These are phyloP conservation scores for Sarcophaga peregrina DNA, from an alignment of 1,140 invertebrate genomes.

Conservation along the genomic window DNA sequence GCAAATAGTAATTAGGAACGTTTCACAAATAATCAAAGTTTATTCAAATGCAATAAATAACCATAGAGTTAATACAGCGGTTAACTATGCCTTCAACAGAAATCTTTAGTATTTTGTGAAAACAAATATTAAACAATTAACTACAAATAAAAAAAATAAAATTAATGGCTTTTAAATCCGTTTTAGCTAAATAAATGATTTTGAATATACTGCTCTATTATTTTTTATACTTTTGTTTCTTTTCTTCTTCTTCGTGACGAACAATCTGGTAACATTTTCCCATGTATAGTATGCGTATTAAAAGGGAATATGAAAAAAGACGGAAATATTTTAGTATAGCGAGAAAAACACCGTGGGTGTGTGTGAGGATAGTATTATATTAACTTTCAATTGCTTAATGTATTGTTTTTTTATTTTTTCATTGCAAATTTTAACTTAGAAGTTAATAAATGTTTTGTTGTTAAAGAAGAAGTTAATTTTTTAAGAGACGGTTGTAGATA, in stretches of 20 bases:
- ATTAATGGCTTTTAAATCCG: too few relatives aligned
- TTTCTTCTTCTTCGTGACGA: not conserved
- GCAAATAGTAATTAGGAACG: too few relatives aligned
- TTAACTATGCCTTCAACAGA: too few relatives aligned
- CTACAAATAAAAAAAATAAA: too few relatives aligned
- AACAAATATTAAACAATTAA: too few relatives aligned
- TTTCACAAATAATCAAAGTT: too few relatives aligned
- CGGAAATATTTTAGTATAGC: not conserved
- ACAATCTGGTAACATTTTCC: not conserved
- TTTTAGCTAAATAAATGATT: too few relatives aligned
- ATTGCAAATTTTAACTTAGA: not conserved
- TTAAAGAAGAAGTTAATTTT: not conserved
- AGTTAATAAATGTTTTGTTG: not conserved
- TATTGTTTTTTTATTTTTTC: not conserved
- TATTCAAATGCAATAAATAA: too few relatives aligned
- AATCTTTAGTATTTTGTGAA: too few relatives aligned
- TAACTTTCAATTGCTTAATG: not conserved
- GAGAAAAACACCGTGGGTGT: not conserved
- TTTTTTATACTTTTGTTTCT: not conserved
- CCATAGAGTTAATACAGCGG: too few relatives aligned
- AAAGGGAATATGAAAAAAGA: not conserved
- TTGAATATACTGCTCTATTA: too few relatives aligned
- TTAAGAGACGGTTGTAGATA: not conserved
- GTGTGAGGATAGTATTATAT: not conserved
- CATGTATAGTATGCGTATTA: not conserved